A percentile compares a stretch with the other conserved stretches of the same genome.
Evolutionary conservation across 2,888 invertebrate species (phyloP).

Genomic region (Coenonympha arcania): DNA sequence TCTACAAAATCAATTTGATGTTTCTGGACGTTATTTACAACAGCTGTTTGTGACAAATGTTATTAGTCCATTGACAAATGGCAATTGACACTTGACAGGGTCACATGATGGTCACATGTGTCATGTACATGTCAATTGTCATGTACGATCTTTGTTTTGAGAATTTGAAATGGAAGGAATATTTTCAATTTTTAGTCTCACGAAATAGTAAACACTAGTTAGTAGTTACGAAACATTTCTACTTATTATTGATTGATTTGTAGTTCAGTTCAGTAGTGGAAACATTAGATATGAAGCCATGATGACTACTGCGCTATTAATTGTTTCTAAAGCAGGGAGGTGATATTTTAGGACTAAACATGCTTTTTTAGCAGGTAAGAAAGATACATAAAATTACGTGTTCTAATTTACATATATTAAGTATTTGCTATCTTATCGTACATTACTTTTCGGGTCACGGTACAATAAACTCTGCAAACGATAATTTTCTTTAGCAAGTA

Average conservation of each 20-base stretch:
- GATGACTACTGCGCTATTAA: conserved; percentile 15
- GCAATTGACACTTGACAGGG: no score
- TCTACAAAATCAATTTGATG: not conserved
- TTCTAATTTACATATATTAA: not conserved
- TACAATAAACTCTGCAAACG: not conserved
- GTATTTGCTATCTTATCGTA: not conserved
- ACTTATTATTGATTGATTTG: conserved; percentile 22
- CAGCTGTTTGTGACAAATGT: conserved; percentile 18
- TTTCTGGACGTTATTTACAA: conserved; percentile 8
- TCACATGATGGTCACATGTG: no score
- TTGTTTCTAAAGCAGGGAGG: conserved; percentile 10
- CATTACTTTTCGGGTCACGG: not conserved
- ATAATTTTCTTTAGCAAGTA: no score
- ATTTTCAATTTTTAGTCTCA: no score
- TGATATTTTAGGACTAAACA: conserved; percentile 15
- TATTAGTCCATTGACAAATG: conserved; percentile 1
- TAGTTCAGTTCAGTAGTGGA: conserved; percentile 20
- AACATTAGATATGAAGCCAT: conserved; percentile 12
- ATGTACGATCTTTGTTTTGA: no score
- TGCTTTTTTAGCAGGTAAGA: conserved; percentile 17
- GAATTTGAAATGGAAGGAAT: not conserved
- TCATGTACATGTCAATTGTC: no score
- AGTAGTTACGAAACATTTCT: conserved; percentile 56
- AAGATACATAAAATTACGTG: not conserved
- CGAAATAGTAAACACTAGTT: conserved; percentile 32